A percentile compares a stretch with the other conserved stretches of the same genome.
Conservation (phyloP, 2,888 invertebrate genomes). For the Sacculina carcini region DNA sequence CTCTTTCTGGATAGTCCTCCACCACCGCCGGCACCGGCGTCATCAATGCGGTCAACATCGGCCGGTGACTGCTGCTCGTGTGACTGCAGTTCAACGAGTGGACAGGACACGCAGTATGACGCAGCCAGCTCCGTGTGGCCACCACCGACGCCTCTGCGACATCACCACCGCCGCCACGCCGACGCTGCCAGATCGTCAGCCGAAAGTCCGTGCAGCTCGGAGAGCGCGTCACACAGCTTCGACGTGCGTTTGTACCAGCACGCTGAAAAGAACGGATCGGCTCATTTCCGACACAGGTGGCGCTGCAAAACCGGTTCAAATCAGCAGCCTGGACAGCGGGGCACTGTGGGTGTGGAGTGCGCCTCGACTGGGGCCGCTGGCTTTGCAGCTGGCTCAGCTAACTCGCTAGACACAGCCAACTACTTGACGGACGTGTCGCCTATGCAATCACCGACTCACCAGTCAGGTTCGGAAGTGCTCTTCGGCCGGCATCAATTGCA, state of each 20-base stretch:
- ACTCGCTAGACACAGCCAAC: neutral
- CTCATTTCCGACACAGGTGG: too few relatives aligned
- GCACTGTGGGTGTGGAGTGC: too few relatives aligned
- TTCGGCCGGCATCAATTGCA: too few relatives aligned
- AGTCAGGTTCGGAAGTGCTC: neutral
- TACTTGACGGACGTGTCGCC: neutral
- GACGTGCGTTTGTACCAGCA: conserved; percentile 16
- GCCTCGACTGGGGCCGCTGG: neutral
- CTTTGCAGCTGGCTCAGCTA: neutral
- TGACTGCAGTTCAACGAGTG: neutral
- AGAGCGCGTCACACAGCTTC: conserved; percentile 18
- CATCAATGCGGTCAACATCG: too few relatives aligned
- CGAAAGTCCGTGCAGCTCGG: conserved; percentile 16
- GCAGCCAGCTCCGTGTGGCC: neutral
- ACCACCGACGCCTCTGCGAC: neutral
- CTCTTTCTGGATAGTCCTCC: too few relatives aligned
- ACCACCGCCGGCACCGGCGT: too few relatives aligned
- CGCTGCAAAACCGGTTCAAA: too few relatives aligned
- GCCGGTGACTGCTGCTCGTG: too few relatives aligned
- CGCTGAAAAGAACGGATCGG: too few relatives aligned
- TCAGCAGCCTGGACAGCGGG: too few relatives aligned
- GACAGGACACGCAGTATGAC: neutral
- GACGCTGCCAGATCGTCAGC: too few relatives aligned
- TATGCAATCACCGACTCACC: neutral
- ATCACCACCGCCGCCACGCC: neutral